Evolutionary conservation across 37 sponge, comb jelly and placozoan species (phyloP), one percentile per base, ranked within the genome.

Genomic region (Eunapius fragilis): DNA sequence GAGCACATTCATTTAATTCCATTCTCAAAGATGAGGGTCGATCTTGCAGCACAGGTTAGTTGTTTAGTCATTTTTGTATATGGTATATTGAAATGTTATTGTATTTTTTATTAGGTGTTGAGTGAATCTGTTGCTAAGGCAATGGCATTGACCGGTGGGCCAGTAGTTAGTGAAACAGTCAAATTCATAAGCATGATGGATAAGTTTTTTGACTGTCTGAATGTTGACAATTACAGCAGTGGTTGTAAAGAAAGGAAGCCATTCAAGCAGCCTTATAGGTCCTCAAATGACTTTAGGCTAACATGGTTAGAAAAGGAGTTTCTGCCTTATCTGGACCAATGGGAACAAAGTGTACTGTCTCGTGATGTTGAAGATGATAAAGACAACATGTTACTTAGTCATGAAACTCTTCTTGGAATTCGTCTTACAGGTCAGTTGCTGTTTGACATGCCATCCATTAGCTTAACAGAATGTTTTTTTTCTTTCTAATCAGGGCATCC

Each of bases 151-250:
- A 45, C 50, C 2, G 84, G 74, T 2, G 75, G 75, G 22, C 26
- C 25, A n/a, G 76, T 74, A 37, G 74, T 48, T 24, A 73, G 24
- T 7, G 84, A 84, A 48, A 84, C 84, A 36, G 74, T 26, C 28
- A 72, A 37, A 25, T 84, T 84, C 47, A 67, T 74, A 12, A 4
- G 28, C 30, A 73, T 73, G 38, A 33, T 81, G 25, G 88, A 87
- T 37, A 81, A 33, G 68, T 87, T 87, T 77, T 87, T 87, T 48
- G 88, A 81, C 76, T 78, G 79, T 34, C 69, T 87, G 3, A 87
- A 87, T 87, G 82, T 87, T 5, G 33, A 38, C 70, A 72, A 75
- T 75, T 75, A 35, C 13, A 12, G 36, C n/a, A 28, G 34, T 27
- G 76, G 76, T 36, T 24, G 2, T 36, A 12, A 5, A 17, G 3